Evolutionary conservation across 1,140 invertebrate species (phyloP), one percentile per base, ranked within the genome.

Genomic region (Papilio machaon): DNA sequence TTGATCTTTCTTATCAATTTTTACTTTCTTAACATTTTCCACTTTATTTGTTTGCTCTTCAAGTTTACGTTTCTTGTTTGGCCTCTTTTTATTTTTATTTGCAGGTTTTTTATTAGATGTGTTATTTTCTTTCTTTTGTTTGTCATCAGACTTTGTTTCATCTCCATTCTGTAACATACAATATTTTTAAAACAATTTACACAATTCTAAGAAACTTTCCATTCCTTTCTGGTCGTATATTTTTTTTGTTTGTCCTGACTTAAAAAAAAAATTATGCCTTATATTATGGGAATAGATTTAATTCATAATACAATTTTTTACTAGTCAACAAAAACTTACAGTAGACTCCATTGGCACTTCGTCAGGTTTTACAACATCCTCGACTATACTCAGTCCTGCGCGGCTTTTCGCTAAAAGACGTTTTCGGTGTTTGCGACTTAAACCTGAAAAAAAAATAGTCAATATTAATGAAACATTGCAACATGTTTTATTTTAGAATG

Each of bases 341-440:
- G 83, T 82, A 1, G 83, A 54, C 5, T 85, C 82, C 0, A 67
- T 74, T 13, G 64, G 64, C 38, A 35, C 49, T 79, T 81, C 73
- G 0, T 64, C n/a, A 23, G 60, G 23, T 49, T 52, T 17, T 0
- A 52, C 49, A 6, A 86, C 54, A 35, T 91, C 89, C 17, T 92
- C 91, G 0, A 91, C 84, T 60, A 94, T 90, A 83, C 87, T 91
- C 9, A 88, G 30, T 0, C 92, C 92, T 1, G 90, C 84, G 73
- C 92, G 88, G 43, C 82, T 86, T 73, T 87, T 88, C 0, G 91
- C 91, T 15, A 94, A 83, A 38, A 94, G 84, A 0, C 91, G 86
- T 52, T 91, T 92, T 0, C 91, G 87, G 74, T 94, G 92, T 67
- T 92, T 94, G 5, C 90, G 86, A 46, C 90, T 89, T 1, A 94